Evolutionary conservation across 2,888 invertebrate genomes (phyloP), one percentile per base, ranked within the genome.

Genomic region (Leptinotarsa juncta): DNA sequence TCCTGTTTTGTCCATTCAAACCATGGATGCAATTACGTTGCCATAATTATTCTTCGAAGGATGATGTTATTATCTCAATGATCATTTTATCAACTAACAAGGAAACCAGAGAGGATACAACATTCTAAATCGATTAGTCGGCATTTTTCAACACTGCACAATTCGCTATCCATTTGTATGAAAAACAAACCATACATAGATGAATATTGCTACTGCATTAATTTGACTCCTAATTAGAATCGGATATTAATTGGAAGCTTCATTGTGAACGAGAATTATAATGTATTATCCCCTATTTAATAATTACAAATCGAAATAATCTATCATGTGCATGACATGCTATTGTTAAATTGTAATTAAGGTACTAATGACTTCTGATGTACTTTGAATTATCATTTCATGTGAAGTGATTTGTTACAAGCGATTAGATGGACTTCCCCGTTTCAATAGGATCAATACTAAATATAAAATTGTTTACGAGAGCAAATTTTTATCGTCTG

Each of bases 261-360:
- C 57, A 57, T 23, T 57, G 57, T 57, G 57, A 57, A 57, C 23
- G 14, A 4, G 23, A 57, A 23, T 23, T 57, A 12, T 14, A 23
- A 20, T 57, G 57, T 14, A 57, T 57, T 57, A 57, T 23, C 57
- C 2, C 2, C 57, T 57, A 57, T 57, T 57, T 57, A 57, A 57
- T 57, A 57, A 57, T 57, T 23, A 57, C 57, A 57, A 57, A 57
- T 57, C 57, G 57, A 57, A 57, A 57, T 23, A 57, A 57, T 57
- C 57, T 57, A 57, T 57, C 26, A 57, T 57, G 57, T 57, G 57
- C 57, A 57, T 57, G 57, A 57, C 57, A 23, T 57, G 57, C 23
- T 23, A 23, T 57, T 20, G 57, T 57, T 20, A 16, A 23, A 57
- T 20, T 23, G 23, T 57, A 57, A 57, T 57, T 15, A 57, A 57